A percentile compares a stretch with the other conserved stretches of the same genome.
Evolutionary conservation across 2,888 invertebrate genomes (phyloP).

Genomic region (Lithophane semibrunnea): DNA sequence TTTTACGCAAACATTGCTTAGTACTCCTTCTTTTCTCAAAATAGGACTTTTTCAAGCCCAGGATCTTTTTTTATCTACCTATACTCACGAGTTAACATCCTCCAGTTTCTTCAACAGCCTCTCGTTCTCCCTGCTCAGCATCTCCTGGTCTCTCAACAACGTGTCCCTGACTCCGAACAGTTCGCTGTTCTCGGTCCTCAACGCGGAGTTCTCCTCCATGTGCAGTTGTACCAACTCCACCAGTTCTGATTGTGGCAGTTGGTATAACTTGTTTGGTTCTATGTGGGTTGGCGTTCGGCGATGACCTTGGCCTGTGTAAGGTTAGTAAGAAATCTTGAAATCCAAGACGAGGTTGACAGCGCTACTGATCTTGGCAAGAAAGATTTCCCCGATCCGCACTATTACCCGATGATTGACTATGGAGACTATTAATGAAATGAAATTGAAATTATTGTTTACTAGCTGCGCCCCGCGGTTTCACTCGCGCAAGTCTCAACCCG

Average conservation of each 20-base stretch:
- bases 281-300: constrained; percentile 91
- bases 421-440: too few relatives aligned
- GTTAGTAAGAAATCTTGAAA: too few relatives aligned
- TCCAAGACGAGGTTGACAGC: too few relatives aligned
- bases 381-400: too few relatives aligned
- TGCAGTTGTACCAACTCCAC: constrained; percentile 96
- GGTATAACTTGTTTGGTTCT: constrained; percentile 93
- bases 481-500: too few relatives aligned
- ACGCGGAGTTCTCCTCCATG: constrained; percentile 94
- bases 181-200: constrained; percentile 96
- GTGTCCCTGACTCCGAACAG: constrained; percentile 95
- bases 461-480: too few relatives aligned
- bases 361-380: too few relatives aligned
- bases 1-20: background rate
- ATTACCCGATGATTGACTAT: too few relatives aligned
- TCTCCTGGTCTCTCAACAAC: constrained; percentile 96
- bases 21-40: background rate
- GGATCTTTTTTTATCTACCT: constrained; percentile 70
- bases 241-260: constrained; percentile 94
- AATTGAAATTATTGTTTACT: too few relatives aligned
- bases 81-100: constrained; percentile 95
- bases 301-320: constrained; percentile 69
- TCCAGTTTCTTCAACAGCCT: constrained; percentile 96
- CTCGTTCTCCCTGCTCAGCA: constrained; percentile 97
- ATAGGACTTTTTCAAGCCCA: background rate